Conservation (phyloP, 2,113 vertebrate genomes). For the Rhipidura dahli region DNA sequence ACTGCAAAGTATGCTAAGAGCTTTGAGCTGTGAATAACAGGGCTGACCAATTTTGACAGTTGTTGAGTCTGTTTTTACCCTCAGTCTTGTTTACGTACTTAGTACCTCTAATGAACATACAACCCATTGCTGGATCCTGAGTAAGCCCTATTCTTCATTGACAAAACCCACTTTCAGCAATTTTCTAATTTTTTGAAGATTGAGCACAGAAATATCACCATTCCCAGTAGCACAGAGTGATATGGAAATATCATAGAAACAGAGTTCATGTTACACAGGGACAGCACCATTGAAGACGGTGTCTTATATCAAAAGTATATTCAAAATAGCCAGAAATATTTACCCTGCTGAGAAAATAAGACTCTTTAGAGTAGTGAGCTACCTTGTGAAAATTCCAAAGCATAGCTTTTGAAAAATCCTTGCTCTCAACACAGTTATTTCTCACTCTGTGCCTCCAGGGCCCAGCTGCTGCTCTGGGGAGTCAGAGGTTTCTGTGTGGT, state of each 20-base stretch:
- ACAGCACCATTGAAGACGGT: neutral
- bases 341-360: neutral
- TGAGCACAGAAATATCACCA: neutral
- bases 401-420: neutral
- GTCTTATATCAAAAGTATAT: neutral
- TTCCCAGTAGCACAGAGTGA: neutral
- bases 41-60: neutral
- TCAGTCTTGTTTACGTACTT: neutral
- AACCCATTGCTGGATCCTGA: neutral
- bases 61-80: neutral
- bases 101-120: neutral
- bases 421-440: neutral
- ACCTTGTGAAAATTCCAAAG: neutral
- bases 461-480: neutral
- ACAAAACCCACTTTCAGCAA: neutral
- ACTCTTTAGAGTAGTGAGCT: neutral
- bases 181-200: neutral
- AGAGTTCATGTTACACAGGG: neutral
- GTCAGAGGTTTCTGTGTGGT: conserved; percentile 34
- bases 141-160: neutral
- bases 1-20: neutral
- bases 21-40: neutral
- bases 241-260: neutral
- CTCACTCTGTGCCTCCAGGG: neutral
- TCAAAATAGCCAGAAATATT: neutral